A percentile compares a stretch with the other conserved stretches of the same genome.
phyloP scores from a whole-genome alignment of 2,113 vertebrate genomes.

The Ia io region DNA sequence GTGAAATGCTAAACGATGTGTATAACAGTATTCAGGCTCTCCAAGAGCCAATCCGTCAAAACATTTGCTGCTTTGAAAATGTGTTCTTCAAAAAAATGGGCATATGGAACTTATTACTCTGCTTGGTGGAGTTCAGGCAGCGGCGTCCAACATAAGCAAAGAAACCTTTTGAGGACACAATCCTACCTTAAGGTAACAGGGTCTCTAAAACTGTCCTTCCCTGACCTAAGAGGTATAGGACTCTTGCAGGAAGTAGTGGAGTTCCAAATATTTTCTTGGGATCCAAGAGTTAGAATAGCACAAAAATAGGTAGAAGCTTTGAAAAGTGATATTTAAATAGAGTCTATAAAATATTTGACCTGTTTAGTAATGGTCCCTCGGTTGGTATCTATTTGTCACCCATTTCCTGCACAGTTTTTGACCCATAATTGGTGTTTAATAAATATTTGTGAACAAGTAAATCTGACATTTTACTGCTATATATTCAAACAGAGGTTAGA shows the following conservation, averaged over 20 bases:
- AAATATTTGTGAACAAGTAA: background rate
- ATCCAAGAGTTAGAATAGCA: slow-evolving; percentile 49
- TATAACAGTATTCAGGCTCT: slow-evolving; percentile 86
- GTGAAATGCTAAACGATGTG: slow-evolving; percentile 91
- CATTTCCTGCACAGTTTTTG: background rate
- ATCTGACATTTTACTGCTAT: background rate
- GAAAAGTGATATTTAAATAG: slow-evolving; percentile 15
- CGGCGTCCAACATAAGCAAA: slow-evolving; percentile 82
- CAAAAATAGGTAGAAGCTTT: slow-evolving; percentile 58
- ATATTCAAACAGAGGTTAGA: background rate
- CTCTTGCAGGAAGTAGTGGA: slow-evolving; percentile 58
- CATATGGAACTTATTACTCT: slow-evolving; percentile 92
- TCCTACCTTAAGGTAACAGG: slow-evolving; percentile 78
- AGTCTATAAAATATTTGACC: background rate
- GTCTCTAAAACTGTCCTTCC: slow-evolving; percentile 73
- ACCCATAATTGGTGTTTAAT: background rate
- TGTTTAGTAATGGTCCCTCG: background rate
- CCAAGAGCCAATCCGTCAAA: slow-evolving; percentile 86
- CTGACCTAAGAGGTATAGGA: slow-evolving; percentile 69
- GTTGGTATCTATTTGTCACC: background rate
- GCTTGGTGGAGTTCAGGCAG: slow-evolving; percentile 83
- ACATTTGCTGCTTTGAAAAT: slow-evolving; percentile 89
- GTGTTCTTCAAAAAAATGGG: slow-evolving; percentile 85
- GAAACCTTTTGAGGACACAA: slow-evolving; percentile 80
- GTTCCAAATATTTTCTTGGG: slow-evolving; percentile 57